Conservation (phyloP, 2,888 invertebrate species). For the Drosophila hamatofila region DNA sequence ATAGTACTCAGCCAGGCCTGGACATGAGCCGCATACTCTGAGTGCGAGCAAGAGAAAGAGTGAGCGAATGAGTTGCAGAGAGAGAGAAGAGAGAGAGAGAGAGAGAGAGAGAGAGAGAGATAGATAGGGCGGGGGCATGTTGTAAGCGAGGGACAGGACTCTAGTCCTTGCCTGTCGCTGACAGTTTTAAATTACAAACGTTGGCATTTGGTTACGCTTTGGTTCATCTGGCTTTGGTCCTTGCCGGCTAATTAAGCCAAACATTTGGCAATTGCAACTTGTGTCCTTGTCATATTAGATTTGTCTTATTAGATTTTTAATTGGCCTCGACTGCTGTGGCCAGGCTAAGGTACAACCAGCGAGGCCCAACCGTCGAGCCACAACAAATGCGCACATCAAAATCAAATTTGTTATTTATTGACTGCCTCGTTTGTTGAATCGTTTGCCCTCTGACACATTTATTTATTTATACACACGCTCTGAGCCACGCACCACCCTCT, state of each 20-base stretch:
- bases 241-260: conserved; percentile 65
- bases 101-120: too few relatives aligned
- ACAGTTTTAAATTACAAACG: conserved; percentile 81
- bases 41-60: not conserved
- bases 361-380: conserved; percentile 10
- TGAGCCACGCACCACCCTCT: too few relatives aligned
- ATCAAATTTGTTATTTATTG: conserved; percentile 76
- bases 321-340: conserved; percentile 56
- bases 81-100: not conserved
- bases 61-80: not conserved
- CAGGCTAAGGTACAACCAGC: not conserved
- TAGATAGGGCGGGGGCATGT: not conserved
- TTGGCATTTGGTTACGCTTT: conserved; percentile 47
- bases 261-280: conserved; percentile 65
- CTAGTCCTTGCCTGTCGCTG: conserved; percentile 59
- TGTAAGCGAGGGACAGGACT: not conserved
- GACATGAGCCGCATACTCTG: conserved; percentile 65
- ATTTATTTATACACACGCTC: conserved; percentile 67
- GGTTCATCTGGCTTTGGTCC: conserved; percentile 28
- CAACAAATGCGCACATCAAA: conserved; percentile 70
- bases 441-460: conserved; percentile 41
- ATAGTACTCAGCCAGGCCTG: conserved; percentile 55
- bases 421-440: conserved; percentile 14
- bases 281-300: conserved; percentile 54
- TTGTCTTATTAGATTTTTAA: conserved; percentile 71